These are phyloP conservation scores for Epizoanthus fatuus DNA, from an alignment of 92 coral and sea anemone genomes.

Conservation along the genomic window DNA sequence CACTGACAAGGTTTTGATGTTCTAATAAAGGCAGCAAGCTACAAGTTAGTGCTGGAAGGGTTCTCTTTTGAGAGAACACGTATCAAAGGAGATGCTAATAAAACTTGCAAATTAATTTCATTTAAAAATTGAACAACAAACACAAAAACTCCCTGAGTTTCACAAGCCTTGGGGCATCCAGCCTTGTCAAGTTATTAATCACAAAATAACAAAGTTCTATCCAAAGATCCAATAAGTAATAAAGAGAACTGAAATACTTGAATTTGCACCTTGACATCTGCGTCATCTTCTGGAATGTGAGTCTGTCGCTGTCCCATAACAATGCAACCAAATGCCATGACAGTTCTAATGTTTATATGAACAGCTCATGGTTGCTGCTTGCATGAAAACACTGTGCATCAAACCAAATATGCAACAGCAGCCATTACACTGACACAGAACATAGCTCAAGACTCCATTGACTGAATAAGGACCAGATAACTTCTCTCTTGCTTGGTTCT, in stretches of 20 bases:
- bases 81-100: no score
- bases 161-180: no score
- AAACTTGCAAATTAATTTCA: no score
- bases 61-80: no score
- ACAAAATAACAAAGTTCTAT: not conserved
- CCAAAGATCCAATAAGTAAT: not conserved
- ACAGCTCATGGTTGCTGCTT: conserved; percentile 35
- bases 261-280: conserved; percentile 21
- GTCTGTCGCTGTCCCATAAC: conserved; percentile 43
- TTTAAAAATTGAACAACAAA: no score
- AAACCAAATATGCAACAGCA: conserved; percentile 12
- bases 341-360: conserved; percentile 20
- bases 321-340: conserved; percentile 38
- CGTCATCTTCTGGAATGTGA: conserved; percentile 39
- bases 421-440: not conserved
- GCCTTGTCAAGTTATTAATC: not conserved
- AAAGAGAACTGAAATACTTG: not conserved
- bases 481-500: not conserved
- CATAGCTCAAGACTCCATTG: not conserved
- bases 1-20: no score
- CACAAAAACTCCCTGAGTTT: no score
- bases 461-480: no score
- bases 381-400: not conserved
- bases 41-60: no score
- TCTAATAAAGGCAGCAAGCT: no score